phyloP scores from a whole-genome alignment of 2,113 vertebrate genomes.

The Sceloporus undulatus region DNA sequence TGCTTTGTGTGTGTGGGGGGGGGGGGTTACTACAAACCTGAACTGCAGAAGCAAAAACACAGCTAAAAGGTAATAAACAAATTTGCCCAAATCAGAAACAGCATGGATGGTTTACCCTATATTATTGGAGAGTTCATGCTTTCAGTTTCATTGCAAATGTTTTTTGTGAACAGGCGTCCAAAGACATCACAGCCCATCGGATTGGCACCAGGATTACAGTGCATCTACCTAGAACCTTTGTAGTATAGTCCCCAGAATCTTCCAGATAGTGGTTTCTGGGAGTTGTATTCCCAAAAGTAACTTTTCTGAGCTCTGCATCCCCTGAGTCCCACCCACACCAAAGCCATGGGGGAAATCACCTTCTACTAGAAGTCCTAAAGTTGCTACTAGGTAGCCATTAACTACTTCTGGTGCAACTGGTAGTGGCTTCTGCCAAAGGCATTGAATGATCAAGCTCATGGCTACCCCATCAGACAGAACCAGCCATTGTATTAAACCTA shows the following conservation, averaged over 20 bases:
- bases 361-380: background rate
- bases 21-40: background rate
- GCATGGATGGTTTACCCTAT: background rate
- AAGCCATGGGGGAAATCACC: background rate
- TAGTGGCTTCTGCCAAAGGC: no score
- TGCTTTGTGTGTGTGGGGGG: background rate
- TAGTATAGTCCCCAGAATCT: no score
- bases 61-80: background rate
- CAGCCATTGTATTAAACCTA: no score
- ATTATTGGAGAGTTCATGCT: background rate
- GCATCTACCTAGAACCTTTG: no score
- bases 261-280: no score
- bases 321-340: no score
- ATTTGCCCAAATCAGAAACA: background rate
- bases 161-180: background rate
- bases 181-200: background rate
- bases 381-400: background rate
- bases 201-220: background rate
- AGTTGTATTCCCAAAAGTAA: no score
- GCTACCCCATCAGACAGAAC: no score
- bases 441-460: no score
- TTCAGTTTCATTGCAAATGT: background rate
- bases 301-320: no score
- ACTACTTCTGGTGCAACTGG: background rate
- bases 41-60: background rate